Evolutionary conservation across 2,113 vertebrate species (phyloP).

Genomic region (Axis porcinus): DNA sequence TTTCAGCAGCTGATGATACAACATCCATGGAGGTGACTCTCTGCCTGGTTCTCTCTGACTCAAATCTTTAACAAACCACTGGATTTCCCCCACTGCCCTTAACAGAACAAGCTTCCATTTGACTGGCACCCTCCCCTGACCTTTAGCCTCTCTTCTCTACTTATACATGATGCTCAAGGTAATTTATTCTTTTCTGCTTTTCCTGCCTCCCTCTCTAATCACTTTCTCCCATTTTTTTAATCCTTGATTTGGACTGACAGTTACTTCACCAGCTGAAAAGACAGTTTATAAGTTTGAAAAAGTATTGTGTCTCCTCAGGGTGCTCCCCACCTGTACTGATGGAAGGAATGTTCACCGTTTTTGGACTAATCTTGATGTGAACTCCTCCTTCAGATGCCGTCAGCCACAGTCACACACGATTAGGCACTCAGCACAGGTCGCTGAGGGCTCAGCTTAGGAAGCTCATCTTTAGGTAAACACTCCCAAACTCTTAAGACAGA

Average conservation of each 20-base stretch:
- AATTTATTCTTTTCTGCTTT: not conserved
- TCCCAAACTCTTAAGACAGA: not conserved
- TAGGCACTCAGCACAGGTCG: not conserved
- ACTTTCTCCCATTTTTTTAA: not conserved
- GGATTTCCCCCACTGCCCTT: not conserved
- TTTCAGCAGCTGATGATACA: not conserved
- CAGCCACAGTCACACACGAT: not conserved
- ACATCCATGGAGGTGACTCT: fast-evolving
- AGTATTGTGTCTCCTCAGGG: not conserved
- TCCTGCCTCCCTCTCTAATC: not conserved
- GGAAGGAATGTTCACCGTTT: not conserved
- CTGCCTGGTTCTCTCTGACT: not conserved
- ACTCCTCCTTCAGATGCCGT: not conserved
- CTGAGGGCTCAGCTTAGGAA: not conserved
- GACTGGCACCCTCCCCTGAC: not conserved
- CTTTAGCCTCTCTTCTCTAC: not conserved
- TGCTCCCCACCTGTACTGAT: too few relatives aligned
- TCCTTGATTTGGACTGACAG: not conserved
- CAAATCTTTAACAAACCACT: not conserved
- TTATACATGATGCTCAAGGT: not conserved
- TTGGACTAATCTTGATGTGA: not conserved
- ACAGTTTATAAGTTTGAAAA: not conserved
- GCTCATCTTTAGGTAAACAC: not conserved
- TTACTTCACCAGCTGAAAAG: not conserved
- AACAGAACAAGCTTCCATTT: not conserved